phyloP scores from a whole-genome alignment of 2,797 vertebrate species.

The Parauchenoglanis ngamensis region DNA sequence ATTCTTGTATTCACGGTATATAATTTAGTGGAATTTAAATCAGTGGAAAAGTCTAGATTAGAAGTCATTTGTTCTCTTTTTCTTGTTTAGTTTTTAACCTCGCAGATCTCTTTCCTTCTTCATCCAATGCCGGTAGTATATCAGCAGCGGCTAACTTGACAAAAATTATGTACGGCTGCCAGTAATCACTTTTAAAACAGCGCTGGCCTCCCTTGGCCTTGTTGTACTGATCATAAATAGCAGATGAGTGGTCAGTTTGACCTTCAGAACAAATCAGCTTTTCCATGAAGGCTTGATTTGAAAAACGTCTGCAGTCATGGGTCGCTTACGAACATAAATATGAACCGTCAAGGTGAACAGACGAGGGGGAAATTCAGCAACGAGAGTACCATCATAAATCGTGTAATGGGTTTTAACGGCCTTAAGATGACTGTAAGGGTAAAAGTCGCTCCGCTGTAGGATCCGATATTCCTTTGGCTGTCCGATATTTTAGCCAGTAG shows the following conservation, averaged over 20 bases:
- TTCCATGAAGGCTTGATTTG: background rate
- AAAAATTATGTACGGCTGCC: slow-evolving; percentile 11
- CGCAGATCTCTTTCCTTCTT: background rate
- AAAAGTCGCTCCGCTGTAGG: no score
- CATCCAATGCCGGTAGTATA: background rate
- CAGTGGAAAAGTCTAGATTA: background rate
- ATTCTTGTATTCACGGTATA: background rate
- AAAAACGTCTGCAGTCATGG: slow-evolving; percentile 13
- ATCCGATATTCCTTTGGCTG: background rate
- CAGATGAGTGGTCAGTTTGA: background rate
- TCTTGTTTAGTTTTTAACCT: no score
- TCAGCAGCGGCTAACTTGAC: slow-evolving; percentile 11
- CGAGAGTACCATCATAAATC: background rate
- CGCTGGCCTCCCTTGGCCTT: slow-evolving; percentile 1
- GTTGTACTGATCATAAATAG: slow-evolving; percentile 14
- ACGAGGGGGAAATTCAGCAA: background rate
- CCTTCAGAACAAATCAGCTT: slow-evolving; percentile 24
- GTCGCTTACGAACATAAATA: background rate
- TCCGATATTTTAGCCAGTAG: background rate
- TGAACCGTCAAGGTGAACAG: background rate
- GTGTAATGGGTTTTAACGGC: background rate
- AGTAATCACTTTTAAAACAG: slow-evolving; percentile 17
- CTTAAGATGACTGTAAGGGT: background rate
- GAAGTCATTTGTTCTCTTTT: no score
- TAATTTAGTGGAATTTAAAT: background rate